These are phyloP conservation scores for Zosterops hypoxanthus DNA, from an alignment of 2,113 vertebrate genomes.

Conservation along the genomic window DNA sequence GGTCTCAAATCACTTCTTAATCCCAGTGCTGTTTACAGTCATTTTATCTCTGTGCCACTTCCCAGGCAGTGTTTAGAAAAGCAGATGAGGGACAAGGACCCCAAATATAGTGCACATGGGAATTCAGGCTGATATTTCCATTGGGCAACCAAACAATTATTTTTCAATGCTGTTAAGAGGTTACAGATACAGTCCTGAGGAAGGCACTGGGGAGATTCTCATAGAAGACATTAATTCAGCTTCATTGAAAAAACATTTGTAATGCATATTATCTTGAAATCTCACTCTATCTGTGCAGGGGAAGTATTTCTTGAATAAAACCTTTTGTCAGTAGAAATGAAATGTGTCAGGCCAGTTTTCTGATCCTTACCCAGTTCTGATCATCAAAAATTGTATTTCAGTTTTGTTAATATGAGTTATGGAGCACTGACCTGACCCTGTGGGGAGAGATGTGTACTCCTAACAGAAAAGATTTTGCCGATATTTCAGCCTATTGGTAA, in stretches of 20 bases:
- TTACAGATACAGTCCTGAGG: neutral
- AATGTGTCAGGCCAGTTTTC: neutral
- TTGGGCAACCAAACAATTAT: neutral
- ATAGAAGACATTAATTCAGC: neutral
- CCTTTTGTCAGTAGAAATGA: neutral
- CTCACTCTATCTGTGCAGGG: neutral
- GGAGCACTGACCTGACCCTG: neutral
- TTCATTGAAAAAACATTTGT: neutral
- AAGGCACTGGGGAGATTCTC: neutral
- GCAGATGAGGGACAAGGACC: neutral
- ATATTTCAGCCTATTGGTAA: neutral
- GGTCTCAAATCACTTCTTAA: neutral
- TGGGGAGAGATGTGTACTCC: neutral
- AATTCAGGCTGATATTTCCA: neutral
- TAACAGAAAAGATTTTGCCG: neutral
- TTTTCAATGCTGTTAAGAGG: neutral
- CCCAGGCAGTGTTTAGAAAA: neutral
- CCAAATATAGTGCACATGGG: neutral
- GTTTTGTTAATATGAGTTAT: neutral
- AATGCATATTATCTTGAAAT: neutral
- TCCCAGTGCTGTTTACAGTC: neutral
- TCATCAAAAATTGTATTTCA: neutral
- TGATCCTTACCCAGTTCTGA: neutral
- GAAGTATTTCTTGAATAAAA: neutral
- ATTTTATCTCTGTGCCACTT: neutral